Conservation (phyloP, 2,888 invertebrate genomes). For the Elmis aenea region DNA sequence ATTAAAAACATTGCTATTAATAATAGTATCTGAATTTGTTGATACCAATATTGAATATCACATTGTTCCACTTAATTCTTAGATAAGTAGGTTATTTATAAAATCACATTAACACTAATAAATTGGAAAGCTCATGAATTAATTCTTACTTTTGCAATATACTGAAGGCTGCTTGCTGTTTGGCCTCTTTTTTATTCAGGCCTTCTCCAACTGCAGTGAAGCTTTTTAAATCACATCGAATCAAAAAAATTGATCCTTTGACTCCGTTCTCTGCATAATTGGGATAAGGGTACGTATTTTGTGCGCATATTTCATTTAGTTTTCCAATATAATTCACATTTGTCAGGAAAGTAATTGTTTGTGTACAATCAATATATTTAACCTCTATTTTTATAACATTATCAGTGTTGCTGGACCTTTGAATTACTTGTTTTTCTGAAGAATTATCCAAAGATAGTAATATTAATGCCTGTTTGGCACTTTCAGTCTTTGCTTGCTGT, state of each 20-base stretch:
- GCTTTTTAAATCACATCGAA: conserved; percentile 6
- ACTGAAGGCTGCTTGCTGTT: conserved; percentile 45
- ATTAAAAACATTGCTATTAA: no score
- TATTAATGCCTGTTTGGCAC: conserved; percentile 42
- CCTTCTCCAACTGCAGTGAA: conserved; percentile 28
- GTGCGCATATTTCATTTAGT: conserved; percentile 41
- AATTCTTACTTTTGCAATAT: conserved; percentile 20
- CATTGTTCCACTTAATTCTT: no score
- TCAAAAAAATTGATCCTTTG: conserved; percentile 38
- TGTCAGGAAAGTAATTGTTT: no score
- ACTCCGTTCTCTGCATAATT: conserved; percentile 46
- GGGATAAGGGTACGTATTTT: conserved; percentile 38
- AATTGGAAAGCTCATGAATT: no score
- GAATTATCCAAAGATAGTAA: background rate
- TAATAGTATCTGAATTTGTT: no score
- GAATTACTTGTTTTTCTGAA: background rate
- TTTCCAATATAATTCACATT: conserved; percentile 34
- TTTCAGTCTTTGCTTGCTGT: conserved; percentile 46
- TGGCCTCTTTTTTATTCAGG: conserved; percentile 48
- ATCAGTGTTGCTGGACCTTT: background rate
- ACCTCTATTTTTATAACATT: no score
- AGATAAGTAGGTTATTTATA: no score
- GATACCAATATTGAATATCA: no score
- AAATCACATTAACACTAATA: no score
- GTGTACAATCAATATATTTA: no score